Evolutionary conservation across 2,113 vertebrate genomes (phyloP), one percentile per base, ranked within the genome.

Genomic region (Illadopsis cleaveri): DNA sequence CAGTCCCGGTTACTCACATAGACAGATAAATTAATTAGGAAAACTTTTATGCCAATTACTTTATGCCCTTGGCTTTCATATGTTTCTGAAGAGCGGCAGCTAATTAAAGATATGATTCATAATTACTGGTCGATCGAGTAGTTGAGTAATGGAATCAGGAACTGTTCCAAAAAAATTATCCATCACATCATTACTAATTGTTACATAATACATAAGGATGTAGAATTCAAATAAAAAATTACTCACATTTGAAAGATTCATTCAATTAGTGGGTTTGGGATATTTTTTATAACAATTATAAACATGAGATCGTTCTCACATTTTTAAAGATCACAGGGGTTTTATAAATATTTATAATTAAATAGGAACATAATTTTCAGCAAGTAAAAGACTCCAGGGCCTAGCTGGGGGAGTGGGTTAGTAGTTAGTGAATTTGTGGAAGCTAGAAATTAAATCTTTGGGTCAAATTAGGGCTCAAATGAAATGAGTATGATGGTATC

Each of bases 21-120:
- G 98, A 98, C 98, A 99, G 98, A 99, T 98, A 99, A 98, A 99
- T 99, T 99, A 99, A 99, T 99, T 99, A 98, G 98, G 98, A 98
- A 98, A 98, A 98, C 98, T 98, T 98, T 98, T 98, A 98, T 99
- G 98, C 98, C 98, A 99, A 99, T 99, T 99, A 99, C 98, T 98
- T 98, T 98, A 98, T 99, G 98, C 98, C 98, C 98, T 98, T 98
- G 98, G 98, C 99, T 98, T 98, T 98, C 98, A 97, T 98, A 98
- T 98, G 98, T 98, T 98, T 98, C 98, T 98, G 98, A 98, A 98
- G 98, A 98, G 98, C 97, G 77, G 97, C 97, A 98, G 98, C 98
- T 98, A 99, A 99, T 99, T 99, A 98, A 98, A 98, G 98, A 98
- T 98, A 98, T 98, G 98, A 98, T 98, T 99, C 98, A 98, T 98